Conservation (phyloP, 2,113 vertebrate genomes). For the Oxyura jamaicensis region DNA sequence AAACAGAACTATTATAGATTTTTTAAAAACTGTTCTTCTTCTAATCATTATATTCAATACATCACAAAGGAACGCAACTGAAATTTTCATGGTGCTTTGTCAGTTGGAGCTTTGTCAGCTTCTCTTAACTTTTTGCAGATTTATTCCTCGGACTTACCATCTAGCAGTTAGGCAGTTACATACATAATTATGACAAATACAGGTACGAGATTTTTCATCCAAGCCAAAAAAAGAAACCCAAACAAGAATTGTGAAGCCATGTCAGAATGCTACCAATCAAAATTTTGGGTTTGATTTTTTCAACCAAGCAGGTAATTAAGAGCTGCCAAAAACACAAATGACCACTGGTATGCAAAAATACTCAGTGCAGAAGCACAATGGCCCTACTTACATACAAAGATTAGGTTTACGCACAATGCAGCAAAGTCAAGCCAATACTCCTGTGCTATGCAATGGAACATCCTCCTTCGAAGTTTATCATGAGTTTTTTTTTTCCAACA, state of each 20-base stretch:
- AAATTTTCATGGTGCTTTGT: neutral
- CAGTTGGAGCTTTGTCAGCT: neutral
- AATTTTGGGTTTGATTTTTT: neutral
- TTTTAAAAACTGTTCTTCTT: neutral
- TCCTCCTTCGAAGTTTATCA: neutral
- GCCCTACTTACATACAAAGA: neutral
- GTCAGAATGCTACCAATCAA: neutral
- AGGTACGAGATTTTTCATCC: neutral
- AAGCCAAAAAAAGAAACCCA: neutral
- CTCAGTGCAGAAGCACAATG: neutral
- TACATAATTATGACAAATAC: neutral
- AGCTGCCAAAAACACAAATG: neutral
- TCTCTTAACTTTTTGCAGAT: neutral
- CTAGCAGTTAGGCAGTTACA: neutral
- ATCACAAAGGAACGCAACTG: neutral
- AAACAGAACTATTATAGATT: neutral
- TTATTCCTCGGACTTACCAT: neutral
- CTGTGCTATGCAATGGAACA: neutral
- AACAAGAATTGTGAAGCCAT: neutral
- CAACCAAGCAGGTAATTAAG: neutral
- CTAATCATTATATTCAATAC: neutral
- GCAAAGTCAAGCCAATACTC: neutral
- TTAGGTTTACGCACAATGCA: neutral
- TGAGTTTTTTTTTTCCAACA: neutral
- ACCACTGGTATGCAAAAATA: neutral